Evolutionary conservation across 2,113 vertebrate species (phyloP).

Genomic region (Cephalopterus ornatus): DNA sequence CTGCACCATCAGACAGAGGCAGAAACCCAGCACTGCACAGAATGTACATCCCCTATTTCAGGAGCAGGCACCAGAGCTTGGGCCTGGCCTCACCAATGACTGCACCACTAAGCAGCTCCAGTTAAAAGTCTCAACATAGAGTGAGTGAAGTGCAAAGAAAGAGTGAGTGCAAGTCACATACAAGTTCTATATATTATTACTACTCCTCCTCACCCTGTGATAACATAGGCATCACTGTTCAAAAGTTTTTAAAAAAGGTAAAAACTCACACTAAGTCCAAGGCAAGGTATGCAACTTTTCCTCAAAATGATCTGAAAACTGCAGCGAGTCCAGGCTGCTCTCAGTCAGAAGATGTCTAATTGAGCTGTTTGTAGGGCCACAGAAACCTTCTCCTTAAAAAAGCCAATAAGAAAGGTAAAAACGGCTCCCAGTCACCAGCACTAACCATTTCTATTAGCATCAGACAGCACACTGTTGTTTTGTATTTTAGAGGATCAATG

Average conservation of each 20-base stretch:
- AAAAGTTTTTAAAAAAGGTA: neutral
- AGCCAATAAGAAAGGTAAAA: neutral
- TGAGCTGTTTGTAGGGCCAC: neutral
- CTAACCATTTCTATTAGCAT: neutral
- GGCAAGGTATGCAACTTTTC: neutral
- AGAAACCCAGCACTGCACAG: neutral
- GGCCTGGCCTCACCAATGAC: neutral
- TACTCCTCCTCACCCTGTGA: neutral
- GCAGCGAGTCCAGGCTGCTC: neutral
- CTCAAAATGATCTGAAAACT: neutral
- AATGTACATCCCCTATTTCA: rapidly evolving
- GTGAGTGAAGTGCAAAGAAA: no score
- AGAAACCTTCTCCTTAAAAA: neutral
- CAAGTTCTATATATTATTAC: neutral
- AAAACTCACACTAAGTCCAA: neutral
- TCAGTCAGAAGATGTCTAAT: neutral
- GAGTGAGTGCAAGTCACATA: neutral
- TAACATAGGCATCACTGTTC: neutral
- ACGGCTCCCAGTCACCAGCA: neutral
- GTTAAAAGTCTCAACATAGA: neutral
- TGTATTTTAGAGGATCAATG: neutral
- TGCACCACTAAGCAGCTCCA: neutral
- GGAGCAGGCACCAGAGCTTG: neutral
- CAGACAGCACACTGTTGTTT: neutral
- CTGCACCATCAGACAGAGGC: rapidly evolving